Evolutionary conservation across 2,797 vertebrate genomes (phyloP).

Genomic region (Hydrolagus colliei): DNA sequence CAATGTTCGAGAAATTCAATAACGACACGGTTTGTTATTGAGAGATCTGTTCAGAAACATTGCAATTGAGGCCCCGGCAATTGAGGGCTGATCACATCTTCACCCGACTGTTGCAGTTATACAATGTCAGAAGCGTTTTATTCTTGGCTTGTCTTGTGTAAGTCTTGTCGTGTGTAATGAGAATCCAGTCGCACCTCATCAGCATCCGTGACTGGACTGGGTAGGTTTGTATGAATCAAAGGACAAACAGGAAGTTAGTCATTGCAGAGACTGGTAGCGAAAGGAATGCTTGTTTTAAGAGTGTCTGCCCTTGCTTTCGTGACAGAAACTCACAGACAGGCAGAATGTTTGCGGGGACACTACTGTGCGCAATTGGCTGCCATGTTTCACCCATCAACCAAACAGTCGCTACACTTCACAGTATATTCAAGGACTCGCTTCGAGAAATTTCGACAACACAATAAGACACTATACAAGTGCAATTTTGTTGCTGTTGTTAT

Average conservation of each 20-base stretch:
- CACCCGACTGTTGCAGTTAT: neutral
- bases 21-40: neutral
- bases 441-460: no score
- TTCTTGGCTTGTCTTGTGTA: neutral
- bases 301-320: no score
- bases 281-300: neutral
- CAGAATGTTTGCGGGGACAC: no score
- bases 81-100: neutral
- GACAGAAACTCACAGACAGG: no score
- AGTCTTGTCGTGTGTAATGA: neutral
- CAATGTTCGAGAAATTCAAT: no score
- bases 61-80: neutral
- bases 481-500: no score
- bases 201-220: neutral
- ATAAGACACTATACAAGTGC: no score
- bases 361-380: no score
- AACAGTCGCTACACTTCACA: no score
- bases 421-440: no score
- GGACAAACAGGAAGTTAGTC: neutral
- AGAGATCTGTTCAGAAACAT: slow-evolving; percentile 59
- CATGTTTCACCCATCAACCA: no score
- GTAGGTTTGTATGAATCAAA: neutral
- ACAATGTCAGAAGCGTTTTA: neutral
- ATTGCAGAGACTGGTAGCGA: neutral
- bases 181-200: no score